Evolutionary conservation across 2,113 vertebrate genomes (phyloP).

Genomic region (Mustelus asterias): DNA sequence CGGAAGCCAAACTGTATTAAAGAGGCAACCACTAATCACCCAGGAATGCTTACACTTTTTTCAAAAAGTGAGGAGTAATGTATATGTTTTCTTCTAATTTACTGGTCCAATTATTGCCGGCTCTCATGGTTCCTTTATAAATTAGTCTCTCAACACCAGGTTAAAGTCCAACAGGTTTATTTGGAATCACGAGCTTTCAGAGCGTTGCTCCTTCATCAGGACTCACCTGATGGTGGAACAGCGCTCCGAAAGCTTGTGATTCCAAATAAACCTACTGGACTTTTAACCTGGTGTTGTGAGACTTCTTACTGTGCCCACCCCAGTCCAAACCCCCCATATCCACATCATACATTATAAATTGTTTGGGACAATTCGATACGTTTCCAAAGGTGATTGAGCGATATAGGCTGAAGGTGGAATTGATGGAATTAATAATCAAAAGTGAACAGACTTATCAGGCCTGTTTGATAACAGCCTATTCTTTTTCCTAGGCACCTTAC

Average conservation of each 20-base stretch:
- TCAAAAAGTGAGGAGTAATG: not conserved
- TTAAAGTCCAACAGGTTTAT: too few species aligned
- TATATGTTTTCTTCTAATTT: not conserved
- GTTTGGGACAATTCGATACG: not conserved
- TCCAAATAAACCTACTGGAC: too few species aligned
- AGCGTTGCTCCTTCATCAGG: too few species aligned
- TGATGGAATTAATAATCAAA: not conserved
- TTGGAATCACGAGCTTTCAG: too few species aligned
- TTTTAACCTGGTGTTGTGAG: too few species aligned
- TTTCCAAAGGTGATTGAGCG: not conserved
- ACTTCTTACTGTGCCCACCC: too few species aligned
- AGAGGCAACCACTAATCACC: not conserved
- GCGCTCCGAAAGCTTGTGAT: too few species aligned
- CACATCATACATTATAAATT: too few species aligned
- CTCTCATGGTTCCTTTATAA: too few species aligned
- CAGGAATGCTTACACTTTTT: not conserved
- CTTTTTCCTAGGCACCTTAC: not conserved
- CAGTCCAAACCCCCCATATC: too few species aligned
- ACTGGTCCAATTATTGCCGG: not conserved
- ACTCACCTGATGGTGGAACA: too few species aligned
- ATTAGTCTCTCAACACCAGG: too few species aligned
- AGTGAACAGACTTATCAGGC: not conserved
- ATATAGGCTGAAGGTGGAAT: not conserved
- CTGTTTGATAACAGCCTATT: not conserved
- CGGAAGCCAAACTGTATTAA: not conserved